Conservation (phyloP, 2,113 vertebrate genomes). For the Podiceps cristatus region DNA sequence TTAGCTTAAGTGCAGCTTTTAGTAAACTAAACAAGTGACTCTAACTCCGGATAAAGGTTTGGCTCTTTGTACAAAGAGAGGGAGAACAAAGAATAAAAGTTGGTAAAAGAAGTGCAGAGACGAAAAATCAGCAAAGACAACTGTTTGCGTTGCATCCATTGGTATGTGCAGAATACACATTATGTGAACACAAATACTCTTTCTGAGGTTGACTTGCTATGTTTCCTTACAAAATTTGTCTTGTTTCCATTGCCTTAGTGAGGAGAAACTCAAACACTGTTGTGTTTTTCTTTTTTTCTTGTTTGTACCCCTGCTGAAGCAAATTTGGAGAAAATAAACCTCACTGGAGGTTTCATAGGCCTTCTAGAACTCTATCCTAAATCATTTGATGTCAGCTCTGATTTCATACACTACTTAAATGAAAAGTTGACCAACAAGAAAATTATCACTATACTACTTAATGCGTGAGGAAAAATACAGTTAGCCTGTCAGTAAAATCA, state of each 20-base stretch:
- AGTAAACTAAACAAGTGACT: background rate
- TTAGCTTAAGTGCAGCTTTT: background rate
- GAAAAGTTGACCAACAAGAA: background rate
- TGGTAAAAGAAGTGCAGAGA: background rate
- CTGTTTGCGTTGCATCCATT: accelerated
- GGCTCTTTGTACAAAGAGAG: background rate
- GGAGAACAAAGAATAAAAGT: background rate
- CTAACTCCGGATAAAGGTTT: background rate
- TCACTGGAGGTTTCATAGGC: background rate
- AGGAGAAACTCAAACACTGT: background rate
- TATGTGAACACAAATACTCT: background rate
- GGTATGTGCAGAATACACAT: background rate
- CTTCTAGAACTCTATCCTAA: background rate
- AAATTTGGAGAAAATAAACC: background rate
- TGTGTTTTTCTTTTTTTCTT: background rate
- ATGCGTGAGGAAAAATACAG: background rate
- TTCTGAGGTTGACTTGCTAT: background rate
- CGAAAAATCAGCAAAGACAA: background rate
- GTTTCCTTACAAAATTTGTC: background rate
- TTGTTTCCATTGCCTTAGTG: background rate
- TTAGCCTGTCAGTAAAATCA: background rate
- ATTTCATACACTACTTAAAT: background rate
- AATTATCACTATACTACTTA: background rate
- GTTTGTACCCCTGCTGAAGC: background rate
- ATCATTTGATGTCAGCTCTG: background rate